Base-by-base conservation (phyloP, 2,113 vertebrate genomes). In the Actinemys pallida region DNA sequence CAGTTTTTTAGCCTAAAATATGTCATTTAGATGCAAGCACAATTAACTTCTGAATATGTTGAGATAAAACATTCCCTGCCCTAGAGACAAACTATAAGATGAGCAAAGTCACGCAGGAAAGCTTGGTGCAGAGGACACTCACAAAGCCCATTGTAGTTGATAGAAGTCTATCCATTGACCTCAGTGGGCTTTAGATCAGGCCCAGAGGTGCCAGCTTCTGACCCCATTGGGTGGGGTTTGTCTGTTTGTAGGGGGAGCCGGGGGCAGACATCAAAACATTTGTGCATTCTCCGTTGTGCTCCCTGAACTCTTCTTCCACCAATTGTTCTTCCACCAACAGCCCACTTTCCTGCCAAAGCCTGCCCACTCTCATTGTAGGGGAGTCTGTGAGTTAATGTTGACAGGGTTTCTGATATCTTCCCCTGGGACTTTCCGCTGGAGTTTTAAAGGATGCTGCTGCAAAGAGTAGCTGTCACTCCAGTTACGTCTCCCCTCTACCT, bases 101-200 rank as follows among this genome's bases (percentile, higher is more conserved):
- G 82, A 87, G 31, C 29, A 42, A 93, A 94, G 72, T 91, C 87
- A 87, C 90, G 79, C 79, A 81, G 75, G 49, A 90, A 94, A 95
- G 91, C 2, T 27, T 1, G 1, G 45, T 86, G 82, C 81, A 81
- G 94, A 94, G 81, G 62, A 10, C 84, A 88, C 81, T 86, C 84
- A 81, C 76, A 1, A 42, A 27, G 90, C 88, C 42, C 3, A 8
- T 13, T 19, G 50, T 95, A 47, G 5, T 78, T 27, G n/a, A 72
- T 10, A 72, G n/a, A 39, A 72, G 9, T 72, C 19, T 72, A 39
- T 39, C 35, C 8, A 72, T 39, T 72, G 19, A 5, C 19, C 39
- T 72, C n/a, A 39, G 35, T 72, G 42, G 17, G 39, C 45, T 95
- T 65, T 0, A 3, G 76, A 47, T 20, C 11, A 54, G 12, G 31